Base-by-base conservation (phyloP, 2,797 vertebrate genomes). In the Crenuchus spilurus region DNA sequence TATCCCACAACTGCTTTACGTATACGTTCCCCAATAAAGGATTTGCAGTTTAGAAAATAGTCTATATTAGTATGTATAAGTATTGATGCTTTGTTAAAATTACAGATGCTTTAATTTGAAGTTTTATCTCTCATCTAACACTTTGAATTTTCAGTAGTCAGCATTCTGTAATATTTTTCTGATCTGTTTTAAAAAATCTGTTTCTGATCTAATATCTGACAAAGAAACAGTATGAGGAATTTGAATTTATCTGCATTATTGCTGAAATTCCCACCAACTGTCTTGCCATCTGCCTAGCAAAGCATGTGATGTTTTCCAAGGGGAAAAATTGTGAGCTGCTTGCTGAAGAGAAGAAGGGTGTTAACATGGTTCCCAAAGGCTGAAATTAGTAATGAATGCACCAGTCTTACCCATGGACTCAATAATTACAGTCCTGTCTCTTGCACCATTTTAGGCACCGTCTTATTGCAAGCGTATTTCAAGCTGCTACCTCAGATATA, bases 191-290 rank as follows among this genome's bases (percentile, higher is more conserved):
- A 22, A 52, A 54, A 11, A 55, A 64, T 60, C 37, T 62, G 64
- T 41, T 39, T 14, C 70, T 2, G 70, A 76, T 70, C 57, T 68
- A 41, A 82, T 44, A 70, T 83, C 82, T n/a, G 44, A 44, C 24
- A 70, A 70, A 64, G 70, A 57, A 75, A 85, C 76, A 64, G 76
- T 80, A 11, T 79, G 58, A 81, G 80, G 82, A 74, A 58, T 78
- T 75, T 83, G 81, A 77, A 81, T 83, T 81, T 83, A 83, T 74
- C 67, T 70, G 76, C 76, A 84, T 82, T 81, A 26, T 81, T 72
- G 72, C 82, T 57, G 82, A 88, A 85, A 89, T 88, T 89, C 86
- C 82, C 86, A 87, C 90, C 88, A 90, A 91, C 88, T 91, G 90
- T 78, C 86, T 85, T 3, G 77, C 90, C 90, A 91, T 90, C 88